Percentiles rank a stretch among this genome's conserved stretches.
Evolutionary conservation across 1,140 invertebrate genomes (phyloP).

Genomic region (Diorhabda sublineata): DNA sequence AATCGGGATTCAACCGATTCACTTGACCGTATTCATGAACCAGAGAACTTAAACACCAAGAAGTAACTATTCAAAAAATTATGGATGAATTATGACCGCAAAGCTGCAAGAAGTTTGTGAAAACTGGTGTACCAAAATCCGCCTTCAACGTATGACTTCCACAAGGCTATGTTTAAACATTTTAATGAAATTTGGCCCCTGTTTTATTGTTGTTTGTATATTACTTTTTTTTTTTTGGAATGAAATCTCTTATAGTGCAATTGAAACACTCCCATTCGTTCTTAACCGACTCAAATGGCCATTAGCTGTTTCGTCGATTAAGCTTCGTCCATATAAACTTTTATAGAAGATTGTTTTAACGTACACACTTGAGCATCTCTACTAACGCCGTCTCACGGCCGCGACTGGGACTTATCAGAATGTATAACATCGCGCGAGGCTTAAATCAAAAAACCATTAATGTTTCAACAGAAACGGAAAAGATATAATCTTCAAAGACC

Average conservation of each 20-base stretch:
- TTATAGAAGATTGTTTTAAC: slow-evolving; percentile 14
- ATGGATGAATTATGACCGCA: too few relatives aligned
- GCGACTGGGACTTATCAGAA: slow-evolving; percentile 31
- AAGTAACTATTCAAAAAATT: too few relatives aligned
- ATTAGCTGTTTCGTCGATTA: slow-evolving; percentile 10
- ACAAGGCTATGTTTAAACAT: too few relatives aligned
- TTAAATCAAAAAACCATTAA: slow-evolving; percentile 44
- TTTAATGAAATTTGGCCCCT: too few relatives aligned
- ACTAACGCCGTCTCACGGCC: neutral
- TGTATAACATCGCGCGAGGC: slow-evolving; percentile 36
- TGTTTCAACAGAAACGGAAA: slow-evolving; percentile 34
- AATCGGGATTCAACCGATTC: too few relatives aligned
- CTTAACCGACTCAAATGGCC: slow-evolving; percentile 6
- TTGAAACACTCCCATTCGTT: neutral
- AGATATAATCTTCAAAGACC: slow-evolving; percentile 37
- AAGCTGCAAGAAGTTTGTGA: too few relatives aligned
- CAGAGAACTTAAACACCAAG: too few relatives aligned
- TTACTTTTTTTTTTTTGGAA: too few relatives aligned
- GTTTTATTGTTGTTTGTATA: too few relatives aligned
- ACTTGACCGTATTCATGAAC: too few relatives aligned
- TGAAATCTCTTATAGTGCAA: neutral
- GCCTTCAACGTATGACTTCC: too few relatives aligned
- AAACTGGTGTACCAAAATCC: too few relatives aligned
- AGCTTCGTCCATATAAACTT: slow-evolving; percentile 9
- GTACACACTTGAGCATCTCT: neutral